Percentiles rank a stretch among this genome's conserved stretches.
These are phyloP conservation scores for Poeciliopsis occidentalis DNA, from an alignment of 2,113 vertebrate genomes.

Conservation along the genomic window DNA sequence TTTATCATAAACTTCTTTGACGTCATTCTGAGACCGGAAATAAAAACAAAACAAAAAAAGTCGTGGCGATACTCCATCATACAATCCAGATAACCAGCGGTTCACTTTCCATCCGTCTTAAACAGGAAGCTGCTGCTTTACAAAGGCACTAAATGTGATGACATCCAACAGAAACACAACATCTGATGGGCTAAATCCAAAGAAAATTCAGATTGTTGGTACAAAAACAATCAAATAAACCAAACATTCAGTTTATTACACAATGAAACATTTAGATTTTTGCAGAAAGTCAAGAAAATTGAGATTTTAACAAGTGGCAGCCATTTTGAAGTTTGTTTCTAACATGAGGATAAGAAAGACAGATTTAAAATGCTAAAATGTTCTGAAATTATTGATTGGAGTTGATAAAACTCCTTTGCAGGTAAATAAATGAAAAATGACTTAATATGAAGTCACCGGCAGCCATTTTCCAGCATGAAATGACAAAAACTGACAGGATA, in stretches of 20 bases:
- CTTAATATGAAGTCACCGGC: neutral
- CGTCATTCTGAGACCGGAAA: neutral
- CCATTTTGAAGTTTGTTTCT: no score
- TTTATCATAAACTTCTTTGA: neutral
- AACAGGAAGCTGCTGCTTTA: conserved; percentile 20
- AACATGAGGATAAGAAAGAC: no score
- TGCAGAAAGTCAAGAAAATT: neutral
- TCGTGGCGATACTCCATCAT: neutral
- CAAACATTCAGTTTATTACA: neutral
- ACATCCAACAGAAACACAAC: conserved; percentile 35
- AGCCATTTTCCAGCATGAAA: neutral
- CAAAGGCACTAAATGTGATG: conserved; percentile 65
- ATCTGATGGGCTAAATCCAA: neutral
- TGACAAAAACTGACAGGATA: neutral
- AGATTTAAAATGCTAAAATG: neutral
- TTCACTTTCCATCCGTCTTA: neutral
- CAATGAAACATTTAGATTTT: neutral
- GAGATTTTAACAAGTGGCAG: no score
- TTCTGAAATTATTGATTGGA: neutral
- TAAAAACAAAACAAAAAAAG: neutral
- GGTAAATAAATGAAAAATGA: neutral
- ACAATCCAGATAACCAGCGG: neutral
- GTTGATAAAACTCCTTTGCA: neutral
- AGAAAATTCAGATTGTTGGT: no score
- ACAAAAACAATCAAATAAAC: neutral